phyloP scores from a whole-genome alignment of 2,797 vertebrate genomes.

The Heliangelus exortis region DNA sequence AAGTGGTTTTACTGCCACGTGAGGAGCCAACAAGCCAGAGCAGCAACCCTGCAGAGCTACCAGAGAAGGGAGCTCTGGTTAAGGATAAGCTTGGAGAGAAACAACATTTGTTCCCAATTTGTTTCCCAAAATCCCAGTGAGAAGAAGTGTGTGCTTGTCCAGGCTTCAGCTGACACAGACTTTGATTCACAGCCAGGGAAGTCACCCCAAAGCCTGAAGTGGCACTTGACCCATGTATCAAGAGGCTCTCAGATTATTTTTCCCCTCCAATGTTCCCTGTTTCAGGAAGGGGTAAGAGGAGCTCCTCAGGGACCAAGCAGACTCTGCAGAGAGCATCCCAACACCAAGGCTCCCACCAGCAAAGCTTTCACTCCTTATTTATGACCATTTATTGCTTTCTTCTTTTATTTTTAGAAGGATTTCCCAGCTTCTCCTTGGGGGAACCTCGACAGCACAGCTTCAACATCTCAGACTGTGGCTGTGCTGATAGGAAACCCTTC shows the following conservation, averaged over 20 bases:
- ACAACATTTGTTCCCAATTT: background rate
- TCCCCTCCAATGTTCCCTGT: background rate
- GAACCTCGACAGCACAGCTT: background rate
- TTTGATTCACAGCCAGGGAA: background rate
- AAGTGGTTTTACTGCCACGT: no score
- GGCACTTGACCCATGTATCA: accelerated
- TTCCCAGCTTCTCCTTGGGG: background rate
- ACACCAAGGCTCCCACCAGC: background rate
- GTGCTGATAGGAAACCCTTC: background rate
- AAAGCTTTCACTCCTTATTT: no score
- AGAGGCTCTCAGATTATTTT: no score
- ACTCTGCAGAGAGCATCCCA: background rate
- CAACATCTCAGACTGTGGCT: background rate
- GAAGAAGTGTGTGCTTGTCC: background rate
- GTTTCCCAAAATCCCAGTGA: accelerated
- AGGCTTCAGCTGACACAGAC: background rate
- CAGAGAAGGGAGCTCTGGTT: background rate
- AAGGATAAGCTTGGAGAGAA: background rate
- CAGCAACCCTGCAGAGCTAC: background rate
- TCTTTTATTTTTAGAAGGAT: background rate
- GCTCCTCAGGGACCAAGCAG: background rate
- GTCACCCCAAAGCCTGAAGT: background rate
- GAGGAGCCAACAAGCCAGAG: background rate
- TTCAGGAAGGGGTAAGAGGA: background rate
- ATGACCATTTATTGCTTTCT: background rate